Evolutionary conservation across 2,888 invertebrate species (phyloP).

Genomic region (Drosophila anomalata): DNA sequence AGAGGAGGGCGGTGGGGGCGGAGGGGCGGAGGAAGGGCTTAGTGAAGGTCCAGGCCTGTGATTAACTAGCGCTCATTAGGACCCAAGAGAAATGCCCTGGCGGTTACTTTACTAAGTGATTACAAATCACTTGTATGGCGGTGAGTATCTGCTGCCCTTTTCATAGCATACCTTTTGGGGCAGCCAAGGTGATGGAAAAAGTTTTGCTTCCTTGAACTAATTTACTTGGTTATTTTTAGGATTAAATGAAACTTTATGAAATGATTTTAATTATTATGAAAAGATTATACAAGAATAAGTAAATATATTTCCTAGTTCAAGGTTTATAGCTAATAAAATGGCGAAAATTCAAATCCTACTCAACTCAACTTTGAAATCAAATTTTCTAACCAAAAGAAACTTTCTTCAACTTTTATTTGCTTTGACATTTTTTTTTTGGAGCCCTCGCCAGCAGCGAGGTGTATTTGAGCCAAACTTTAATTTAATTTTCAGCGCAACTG

Average conservation of each 20-base stretch:
- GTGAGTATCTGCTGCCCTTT: neutral
- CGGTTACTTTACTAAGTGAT: conserved; percentile 11
- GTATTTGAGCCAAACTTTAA: conserved; percentile 38
- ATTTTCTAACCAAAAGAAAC: conserved; percentile 18
- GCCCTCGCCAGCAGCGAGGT: neutral
- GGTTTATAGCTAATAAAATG: too few species aligned
- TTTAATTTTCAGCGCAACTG: conserved; percentile 54
- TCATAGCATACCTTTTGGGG: conserved; percentile 8
- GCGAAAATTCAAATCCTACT: neutral
- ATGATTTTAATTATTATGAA: neutral
- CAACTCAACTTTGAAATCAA: conserved; percentile 6
- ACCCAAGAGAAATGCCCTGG: conserved; percentile 8
- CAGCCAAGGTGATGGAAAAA: neutral
- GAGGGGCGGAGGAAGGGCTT: neutral
- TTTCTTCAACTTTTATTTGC: conserved; percentile 23
- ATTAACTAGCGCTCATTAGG: conserved; percentile 42
- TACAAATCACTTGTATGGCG: conserved; percentile 8
- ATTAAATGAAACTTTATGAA: neutral
- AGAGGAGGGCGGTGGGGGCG: neutral
- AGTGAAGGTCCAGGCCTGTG: conserved; percentile 11
- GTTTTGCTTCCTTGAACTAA: neutral
- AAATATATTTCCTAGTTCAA: too few species aligned
- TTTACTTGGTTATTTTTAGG: neutral
- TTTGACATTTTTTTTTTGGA: conserved; percentile 29
- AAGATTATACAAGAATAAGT: neutral